Base-by-base conservation (phyloP, 1,140 invertebrate species). In the Capitella teleta region DNA sequence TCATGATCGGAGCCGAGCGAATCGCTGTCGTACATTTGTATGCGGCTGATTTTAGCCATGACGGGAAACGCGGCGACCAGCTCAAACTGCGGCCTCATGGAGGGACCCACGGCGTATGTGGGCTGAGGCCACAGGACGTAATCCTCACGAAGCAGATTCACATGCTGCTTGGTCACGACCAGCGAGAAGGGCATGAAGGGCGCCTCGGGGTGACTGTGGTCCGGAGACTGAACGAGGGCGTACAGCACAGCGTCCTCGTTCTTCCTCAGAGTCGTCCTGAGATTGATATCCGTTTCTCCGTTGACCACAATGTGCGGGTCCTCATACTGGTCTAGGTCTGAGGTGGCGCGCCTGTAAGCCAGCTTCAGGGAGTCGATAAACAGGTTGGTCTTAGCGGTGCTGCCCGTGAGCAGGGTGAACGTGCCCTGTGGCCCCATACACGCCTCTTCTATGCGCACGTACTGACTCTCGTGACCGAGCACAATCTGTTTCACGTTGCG, bases 401-500 rank as follows among this genome's bases (percentile, higher is more conserved):
- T 63, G 41, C 57, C 38, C 5, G 53, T 59, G 42, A 63, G 56
- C 25, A 70, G 54, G 8, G 58, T 61, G 55, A 66, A 64, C 14
- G 60, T 63, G 16, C 65, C 66, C 44, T 56, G 53, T 1, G 61
- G 52, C 1, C 60, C 62, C 25, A 68, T 60, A 53, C 66, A 68
- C 6, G 64, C 61, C 54, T 68, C 66, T 44, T 68, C 66, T 2
- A 70, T 32, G 3, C 63, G 49, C 6, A 68, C 47, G 52, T 57
- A 68, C 42, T 59, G 58, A 40, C 61, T 57, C 47, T 61, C 61
- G 2, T 60, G 54, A 1, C 67, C 67, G 26, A 65, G 47, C 21
- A 68, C 44, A 5, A 67, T 51, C 47, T 66, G 60, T 30, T 67
- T 59, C 16, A 70, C 57, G 55, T 67, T 66, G 24, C 55, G 50